A percentile compares a stretch with the other conserved stretches of the same genome.
Conservation (phyloP, 2,113 vertebrate species). For the Bufo gargarizans region DNA sequence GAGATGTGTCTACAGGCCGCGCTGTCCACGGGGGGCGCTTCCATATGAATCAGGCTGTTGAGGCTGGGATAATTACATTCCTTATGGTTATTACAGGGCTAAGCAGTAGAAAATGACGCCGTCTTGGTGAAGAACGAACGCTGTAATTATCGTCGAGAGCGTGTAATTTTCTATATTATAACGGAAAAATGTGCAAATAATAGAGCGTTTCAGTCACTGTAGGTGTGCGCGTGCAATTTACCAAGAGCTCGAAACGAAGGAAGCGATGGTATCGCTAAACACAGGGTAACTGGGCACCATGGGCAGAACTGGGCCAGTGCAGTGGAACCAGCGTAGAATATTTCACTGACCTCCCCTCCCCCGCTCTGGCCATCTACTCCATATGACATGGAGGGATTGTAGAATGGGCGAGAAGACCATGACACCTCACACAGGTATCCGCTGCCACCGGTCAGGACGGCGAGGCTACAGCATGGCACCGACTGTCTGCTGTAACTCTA, state of each 20-base stretch:
- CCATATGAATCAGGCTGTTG: not conserved
- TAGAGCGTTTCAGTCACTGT: not conserved
- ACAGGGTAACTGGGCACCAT: conserved; percentile 31
- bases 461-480: no score
- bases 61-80: conserved; percentile 4
- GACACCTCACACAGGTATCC: no score
- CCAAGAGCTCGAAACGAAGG: not conserved
- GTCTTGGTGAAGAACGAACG: not conserved
- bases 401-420: no score
- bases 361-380: no score
- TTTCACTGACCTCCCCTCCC: no score
- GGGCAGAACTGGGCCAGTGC: not conserved
- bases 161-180: not conserved
- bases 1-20: not conserved
- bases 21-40: not conserved
- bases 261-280: conserved; percentile 1
- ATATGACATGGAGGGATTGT: no score
- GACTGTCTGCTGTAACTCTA: no score
- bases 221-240: not conserved
- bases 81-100: not conserved
- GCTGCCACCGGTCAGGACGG: no score
- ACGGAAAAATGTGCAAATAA: not conserved
- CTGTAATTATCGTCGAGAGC: not conserved
- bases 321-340: not conserved
- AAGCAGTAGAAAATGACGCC: not conserved